Conservation (phyloP, 2,888 invertebrate species). For the Lottia gigantea region DNA sequence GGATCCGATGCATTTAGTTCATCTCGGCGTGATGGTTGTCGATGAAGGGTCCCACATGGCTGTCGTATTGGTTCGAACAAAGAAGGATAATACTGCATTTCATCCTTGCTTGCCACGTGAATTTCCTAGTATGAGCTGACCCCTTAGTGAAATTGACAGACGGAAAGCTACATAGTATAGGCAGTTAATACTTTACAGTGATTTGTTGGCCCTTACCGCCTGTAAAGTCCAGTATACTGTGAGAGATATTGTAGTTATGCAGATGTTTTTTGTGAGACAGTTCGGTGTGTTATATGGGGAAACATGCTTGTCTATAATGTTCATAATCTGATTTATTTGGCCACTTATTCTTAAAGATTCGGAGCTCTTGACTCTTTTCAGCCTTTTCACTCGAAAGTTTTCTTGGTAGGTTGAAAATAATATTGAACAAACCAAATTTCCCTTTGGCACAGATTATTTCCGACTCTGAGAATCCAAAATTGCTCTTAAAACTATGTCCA, state of each 20-base stretch:
- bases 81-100: conserved; percentile 21
- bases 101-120: conserved; percentile 33
- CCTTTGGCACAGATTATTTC: not conserved
- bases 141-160: conserved; percentile 36
- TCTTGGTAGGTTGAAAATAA: not conserved
- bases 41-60: conserved; percentile 27
- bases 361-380: conserved; percentile 2
- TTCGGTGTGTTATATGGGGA: conserved; percentile 28
- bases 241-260: conserved; percentile 26
- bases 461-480: not conserved
- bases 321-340: conserved; percentile 15
- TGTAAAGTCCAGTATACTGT: conserved; percentile 25
- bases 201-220: conserved; percentile 39
- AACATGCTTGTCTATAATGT: conserved; percentile 16
- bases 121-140: conserved; percentile 41
- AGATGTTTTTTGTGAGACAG: conserved; percentile 31
- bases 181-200: conserved; percentile 49
- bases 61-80: conserved; percentile 1
- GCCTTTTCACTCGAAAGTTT: not conserved
- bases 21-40: conserved; percentile 41
- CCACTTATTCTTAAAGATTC: conserved; percentile 1
- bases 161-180: conserved; percentile 54
- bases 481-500: not conserved
- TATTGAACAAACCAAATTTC: not conserved
- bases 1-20: conserved; percentile 57